Evolutionary conservation across 2,113 vertebrate species (phyloP).

Genomic region (human (Homo sapiens)): GRCh38 chr2:186115001-186115500

Average conservation of each 20-base stretch:
- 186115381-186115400: background rate
- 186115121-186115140: background rate
- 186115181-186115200: background rate
- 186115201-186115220: background rate
- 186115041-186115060: background rate
- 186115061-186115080: background rate
- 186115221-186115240: background rate
- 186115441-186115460: background rate
- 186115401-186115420: background rate
- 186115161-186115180: background rate
- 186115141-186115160: background rate
- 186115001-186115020: background rate
- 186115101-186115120: accelerated
- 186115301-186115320: background rate
- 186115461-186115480: background rate
- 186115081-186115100: background rate
- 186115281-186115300: background rate
- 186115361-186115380: background rate
- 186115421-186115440: background rate
- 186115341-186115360: background rate
- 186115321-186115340: background rate
- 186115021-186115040: background rate
- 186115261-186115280: background rate
- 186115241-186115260: background rate
- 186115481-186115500: background rate